phyloP scores from a whole-genome alignment of 2,113 vertebrate genomes.

The Oryzias curvinotus region DNA sequence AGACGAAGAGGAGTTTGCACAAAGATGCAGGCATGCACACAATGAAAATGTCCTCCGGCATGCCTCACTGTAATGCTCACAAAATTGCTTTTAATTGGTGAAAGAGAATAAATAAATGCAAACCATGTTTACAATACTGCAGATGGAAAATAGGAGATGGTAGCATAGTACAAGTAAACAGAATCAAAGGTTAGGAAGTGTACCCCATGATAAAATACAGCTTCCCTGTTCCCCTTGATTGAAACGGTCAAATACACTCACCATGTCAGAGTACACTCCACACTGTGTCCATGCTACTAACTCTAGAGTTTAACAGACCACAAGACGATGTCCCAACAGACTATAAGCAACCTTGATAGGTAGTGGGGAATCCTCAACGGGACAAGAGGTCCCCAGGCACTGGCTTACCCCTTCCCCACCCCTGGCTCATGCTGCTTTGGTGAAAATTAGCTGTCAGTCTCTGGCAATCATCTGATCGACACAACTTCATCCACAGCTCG shows the following conservation, averaged over 20 bases:
- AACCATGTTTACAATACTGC: conserved; percentile 52
- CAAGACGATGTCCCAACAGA: conserved; percentile 26
- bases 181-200: conserved; percentile 8
- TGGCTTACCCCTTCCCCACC: background rate
- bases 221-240: background rate
- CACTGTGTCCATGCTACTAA: background rate
- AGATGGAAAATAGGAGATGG: conserved; percentile 10
- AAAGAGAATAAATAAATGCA: conserved; percentile 68
- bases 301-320: conserved; percentile 15
- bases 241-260: background rate
- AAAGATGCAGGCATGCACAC: conserved; percentile 21
- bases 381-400: background rate
- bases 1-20: conserved; percentile 43
- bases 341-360: conserved; percentile 32
- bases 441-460: conserved; percentile 66
- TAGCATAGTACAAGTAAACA: background rate
- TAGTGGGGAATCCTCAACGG: conserved; percentile 34
- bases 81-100: conserved; percentile 76
- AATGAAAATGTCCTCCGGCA: conserved; percentile 51
- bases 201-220: conserved; percentile 22
- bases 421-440: conserved; percentile 54
- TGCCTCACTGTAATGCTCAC: conserved; percentile 66
- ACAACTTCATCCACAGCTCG: conserved; percentile 56
- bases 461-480: conserved; percentile 52
- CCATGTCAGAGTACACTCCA: conserved; percentile 5